Evolutionary conservation across 2,888 invertebrate genomes (phyloP).

Genomic region (Pocota personata): DNA sequence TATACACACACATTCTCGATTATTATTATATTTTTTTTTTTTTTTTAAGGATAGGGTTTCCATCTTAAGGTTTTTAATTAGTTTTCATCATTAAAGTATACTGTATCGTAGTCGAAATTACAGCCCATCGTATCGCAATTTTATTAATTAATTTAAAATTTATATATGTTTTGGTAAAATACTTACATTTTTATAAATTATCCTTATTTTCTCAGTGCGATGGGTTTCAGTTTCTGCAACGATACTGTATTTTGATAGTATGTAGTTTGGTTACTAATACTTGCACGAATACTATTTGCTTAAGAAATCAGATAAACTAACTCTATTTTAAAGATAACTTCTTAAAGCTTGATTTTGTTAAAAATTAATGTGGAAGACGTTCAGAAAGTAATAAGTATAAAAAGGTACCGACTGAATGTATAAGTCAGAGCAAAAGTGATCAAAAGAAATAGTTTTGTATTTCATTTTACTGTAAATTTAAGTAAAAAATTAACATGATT

Average conservation of each 20-base stretch:
- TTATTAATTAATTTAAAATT: neutral
- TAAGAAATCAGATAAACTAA: neutral
- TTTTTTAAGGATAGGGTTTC: neutral
- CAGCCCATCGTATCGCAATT: neutral
- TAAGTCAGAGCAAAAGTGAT: too few relatives aligned
- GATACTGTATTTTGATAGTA: neutral
- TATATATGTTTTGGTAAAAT: too few relatives aligned
- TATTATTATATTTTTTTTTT: neutral
- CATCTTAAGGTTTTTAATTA: neutral
- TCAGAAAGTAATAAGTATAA: neutral
- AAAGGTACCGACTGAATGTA: too few relatives aligned
- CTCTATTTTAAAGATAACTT: neutral
- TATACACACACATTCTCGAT: slow-evolving; percentile 25
- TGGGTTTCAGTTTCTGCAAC: neutral
- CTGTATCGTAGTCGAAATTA: neutral
- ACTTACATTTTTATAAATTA: too few relatives aligned
- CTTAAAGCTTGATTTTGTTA: neutral
- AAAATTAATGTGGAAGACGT: neutral
- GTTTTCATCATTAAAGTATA: neutral
- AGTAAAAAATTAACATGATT: too few relatives aligned
- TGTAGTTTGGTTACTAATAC: slow-evolving; percentile 6
- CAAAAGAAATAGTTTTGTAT: too few relatives aligned
- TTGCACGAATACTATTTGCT: neutral
- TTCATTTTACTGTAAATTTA: too few relatives aligned
- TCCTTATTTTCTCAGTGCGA: neutral